Evolutionary conservation across 64 coral and sea anemone genomes (phyloP), one percentile per base, ranked within the genome.

Genomic region (Pachyseris speciosa): DNA sequence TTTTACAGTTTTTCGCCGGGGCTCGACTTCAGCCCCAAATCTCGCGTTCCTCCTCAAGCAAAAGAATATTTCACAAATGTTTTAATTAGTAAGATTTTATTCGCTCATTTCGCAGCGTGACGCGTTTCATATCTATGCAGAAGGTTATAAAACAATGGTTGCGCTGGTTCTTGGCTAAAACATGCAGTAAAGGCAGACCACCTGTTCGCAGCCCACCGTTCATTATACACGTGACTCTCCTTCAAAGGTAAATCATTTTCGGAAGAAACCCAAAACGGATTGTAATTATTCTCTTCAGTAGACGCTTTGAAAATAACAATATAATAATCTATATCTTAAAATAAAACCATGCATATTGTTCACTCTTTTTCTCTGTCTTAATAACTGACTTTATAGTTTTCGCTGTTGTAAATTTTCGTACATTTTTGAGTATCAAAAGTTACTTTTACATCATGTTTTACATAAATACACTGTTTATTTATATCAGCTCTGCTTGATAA

Each of bases 391-490:
- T 40, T 37, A 72, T 72, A 72, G 6, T 41, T 22, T 37, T 42
- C 19, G 37, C 69, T 72, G 24, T 30, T 16, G 50, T 76, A 76
- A 81, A 39, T 34, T 60, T 32, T 40, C 7, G 53, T 61, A 81
- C 53, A 36, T 77, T 39, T 81, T 81, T 81, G 52, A 81, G 63
- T 81, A 81, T 81, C 77, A 81, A 81, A 81, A 81, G 77, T 81
- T 81, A 81, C 77, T 81, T 63, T 60, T 51, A 59, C 32, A 60
- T 80, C 12, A 15, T 25, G 16, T 81, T 81, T 60, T 58, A 59
- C 55, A 81, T 60, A 60, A 60, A 81, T 37, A 63, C 77, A 37
- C 20, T 81, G 57, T 26, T 81, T 76, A 50, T 31, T 37, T 81
- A 81, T 61, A 81, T 63, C 55, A 81, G 53, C 36, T 81, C 77